Base-by-base conservation (phyloP, 2,797 vertebrate species). In the Chlorospingus semifuscus region DNA sequence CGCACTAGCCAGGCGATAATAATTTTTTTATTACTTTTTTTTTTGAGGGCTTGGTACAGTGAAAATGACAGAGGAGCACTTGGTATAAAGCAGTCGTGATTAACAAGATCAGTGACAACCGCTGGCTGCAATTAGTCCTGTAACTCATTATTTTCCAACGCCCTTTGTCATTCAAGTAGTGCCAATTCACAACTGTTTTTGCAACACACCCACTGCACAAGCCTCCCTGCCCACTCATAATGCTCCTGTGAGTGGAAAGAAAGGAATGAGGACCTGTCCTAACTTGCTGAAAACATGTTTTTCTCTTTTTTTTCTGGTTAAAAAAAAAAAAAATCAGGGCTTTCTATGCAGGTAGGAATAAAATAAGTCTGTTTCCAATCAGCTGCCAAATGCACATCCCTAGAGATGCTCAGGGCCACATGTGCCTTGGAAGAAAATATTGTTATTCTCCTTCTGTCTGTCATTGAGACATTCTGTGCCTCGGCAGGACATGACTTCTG, bases 391-490 rank as follows among this genome's bases (percentile, higher is more conserved):
- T 50, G 34, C 21, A 39, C 53, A 72, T 81, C 86, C 55, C 77
- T 53, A n/a, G 60, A 94, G 72, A 68, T 61, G 37, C 61, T 88
- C 41, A 68, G 42, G 80, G 75, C 56, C 85, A 86, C 79, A 7
- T 60, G 60, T 75, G 50, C 53, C 80, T 75, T 61, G 30, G 50
- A 89, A 93, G 55, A 75, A 88, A 90, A 75, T n/a, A 42, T 42
- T 77, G 52, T 83, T 86, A 53, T 68, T 90, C 53, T 78, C 56
- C 79, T 79, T 69, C 71, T 68, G 61, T 59, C 78, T 87, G 80
- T 47, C 83, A 83, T 41, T 71, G 69, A 92, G 83, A 81, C 46
- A 29, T 71, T 78, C 65, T 46, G 46, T 68, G 61, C 74, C 61
- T 63, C 4, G 0, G 46, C 18, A 74, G 72, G 92, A 88, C 70